These are phyloP conservation scores for Ambastaia sidthimunki DNA, from an alignment of 2,797 vertebrate genomes.

Conservation along the genomic window DNA sequence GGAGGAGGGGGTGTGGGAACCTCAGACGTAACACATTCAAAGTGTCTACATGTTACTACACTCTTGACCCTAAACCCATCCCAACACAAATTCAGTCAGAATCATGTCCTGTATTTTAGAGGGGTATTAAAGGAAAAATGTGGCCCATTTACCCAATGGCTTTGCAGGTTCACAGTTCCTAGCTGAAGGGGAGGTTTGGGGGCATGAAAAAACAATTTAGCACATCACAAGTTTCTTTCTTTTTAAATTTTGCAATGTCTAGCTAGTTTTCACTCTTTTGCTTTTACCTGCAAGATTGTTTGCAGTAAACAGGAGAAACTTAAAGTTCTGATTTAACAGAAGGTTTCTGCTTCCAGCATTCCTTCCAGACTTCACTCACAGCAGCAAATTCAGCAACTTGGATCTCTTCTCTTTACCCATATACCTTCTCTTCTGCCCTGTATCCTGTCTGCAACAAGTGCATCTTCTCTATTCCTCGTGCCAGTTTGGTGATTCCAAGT, in stretches of 20 bases:
- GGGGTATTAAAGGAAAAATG: neutral
- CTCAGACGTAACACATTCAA: too few relatives aligned
- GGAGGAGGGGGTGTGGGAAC: too few relatives aligned
- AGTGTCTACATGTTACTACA: too few relatives aligned
- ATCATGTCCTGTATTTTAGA: neutral
- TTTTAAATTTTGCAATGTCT: constrained; percentile 4
- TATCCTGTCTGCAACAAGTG: constrained; percentile 28
- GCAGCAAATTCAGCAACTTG: constrained; percentile 18
- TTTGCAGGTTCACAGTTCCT: neutral
- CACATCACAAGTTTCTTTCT: constrained; percentile 6
- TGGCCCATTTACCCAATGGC: neutral
- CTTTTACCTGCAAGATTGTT: neutral
- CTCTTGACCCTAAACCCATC: too few relatives aligned
- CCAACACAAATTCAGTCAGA: neutral
- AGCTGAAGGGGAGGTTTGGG: neutral
- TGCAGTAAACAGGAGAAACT: constrained; percentile 1
- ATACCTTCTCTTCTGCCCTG: constrained; percentile 12
- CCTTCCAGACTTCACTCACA: constrained; percentile 13
- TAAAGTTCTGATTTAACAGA: constrained; percentile 21
- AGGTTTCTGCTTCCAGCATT: constrained; percentile 17
- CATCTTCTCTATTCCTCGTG: neutral
- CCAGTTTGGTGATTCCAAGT: constrained; percentile 26
- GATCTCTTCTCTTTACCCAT: constrained; percentile 37
- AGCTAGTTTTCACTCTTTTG: constrained; percentile 15
- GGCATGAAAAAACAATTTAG: constrained; percentile 20